Conservation (phyloP, 2,113 vertebrate genomes). For the Pampusana beccarii region DNA sequence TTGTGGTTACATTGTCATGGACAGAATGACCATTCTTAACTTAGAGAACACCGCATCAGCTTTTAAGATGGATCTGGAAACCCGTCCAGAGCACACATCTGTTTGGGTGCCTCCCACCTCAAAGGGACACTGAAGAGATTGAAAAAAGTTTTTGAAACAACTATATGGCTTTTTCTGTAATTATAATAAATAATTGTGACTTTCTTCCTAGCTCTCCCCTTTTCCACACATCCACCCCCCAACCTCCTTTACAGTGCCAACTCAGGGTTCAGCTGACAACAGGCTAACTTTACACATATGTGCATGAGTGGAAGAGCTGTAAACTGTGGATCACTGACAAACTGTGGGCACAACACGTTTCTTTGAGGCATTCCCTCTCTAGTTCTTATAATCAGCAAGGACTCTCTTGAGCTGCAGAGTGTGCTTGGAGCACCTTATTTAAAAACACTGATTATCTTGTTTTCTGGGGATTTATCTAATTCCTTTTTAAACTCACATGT, state of each 20-base stretch:
- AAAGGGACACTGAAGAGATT: neutral
- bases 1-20: rapidly evolving
- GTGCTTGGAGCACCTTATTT: neutral
- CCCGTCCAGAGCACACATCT: neutral
- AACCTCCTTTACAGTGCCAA: neutral
- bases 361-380: too few relatives aligned
- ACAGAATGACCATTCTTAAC: neutral
- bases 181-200: neutral
- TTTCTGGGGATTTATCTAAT: neutral
- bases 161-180: neutral
- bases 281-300: neutral
- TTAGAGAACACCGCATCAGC: neutral
- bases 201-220: neutral
- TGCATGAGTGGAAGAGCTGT: neutral
- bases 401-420: neutral
- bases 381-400: neutral
- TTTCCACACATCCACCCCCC: neutral
- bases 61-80: neutral
- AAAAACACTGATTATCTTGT: neutral
- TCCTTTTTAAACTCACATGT: neutral
- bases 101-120: neutral
- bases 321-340: neutral
- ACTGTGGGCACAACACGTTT: rapidly evolving
- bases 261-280: neutral
- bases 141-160: neutral